phyloP scores from a whole-genome alignment of 2,888 invertebrate genomes.

The Thymelicus acteon region DNA sequence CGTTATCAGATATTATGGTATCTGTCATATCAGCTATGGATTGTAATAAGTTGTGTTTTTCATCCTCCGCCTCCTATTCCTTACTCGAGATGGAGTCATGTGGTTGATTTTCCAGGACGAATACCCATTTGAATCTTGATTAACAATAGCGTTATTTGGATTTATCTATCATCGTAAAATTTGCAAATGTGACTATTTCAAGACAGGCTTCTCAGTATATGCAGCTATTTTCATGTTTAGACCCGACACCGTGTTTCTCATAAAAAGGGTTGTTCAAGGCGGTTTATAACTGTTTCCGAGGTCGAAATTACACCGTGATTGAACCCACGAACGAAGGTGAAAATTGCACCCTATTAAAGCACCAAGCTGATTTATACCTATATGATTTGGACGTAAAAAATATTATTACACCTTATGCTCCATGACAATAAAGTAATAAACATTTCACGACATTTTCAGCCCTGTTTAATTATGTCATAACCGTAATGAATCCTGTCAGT shows the following conservation, averaged over 20 bases:
- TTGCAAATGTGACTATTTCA: background rate
- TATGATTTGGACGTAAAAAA: background rate
- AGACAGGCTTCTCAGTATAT: background rate
- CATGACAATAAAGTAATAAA: background rate
- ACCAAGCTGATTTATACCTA: slow-evolving; percentile 3
- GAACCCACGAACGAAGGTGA: slow-evolving; percentile 10
- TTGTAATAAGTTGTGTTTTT: background rate
- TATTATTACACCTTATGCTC: background rate
- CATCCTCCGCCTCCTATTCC: too few species aligned
- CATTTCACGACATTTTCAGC: background rate
- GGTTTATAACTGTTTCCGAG: slow-evolving; percentile 3
- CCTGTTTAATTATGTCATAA: background rate
- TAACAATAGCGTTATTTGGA: too few species aligned
- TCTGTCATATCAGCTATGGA: background rate
- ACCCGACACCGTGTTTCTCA: background rate
- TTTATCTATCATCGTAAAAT: background rate
- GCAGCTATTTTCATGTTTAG: background rate
- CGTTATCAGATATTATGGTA: background rate
- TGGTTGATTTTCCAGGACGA: too few species aligned
- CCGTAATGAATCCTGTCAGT: background rate
- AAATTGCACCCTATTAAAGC: slow-evolving; percentile 8
- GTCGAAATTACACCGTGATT: slow-evolving; percentile 11
- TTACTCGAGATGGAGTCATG: too few species aligned
- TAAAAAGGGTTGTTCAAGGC: slow-evolving; percentile 1
- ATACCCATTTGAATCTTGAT: too few species aligned